Conservation (phyloP, 2,797 vertebrate species). For the Pogonophryne albipinna region DNA sequence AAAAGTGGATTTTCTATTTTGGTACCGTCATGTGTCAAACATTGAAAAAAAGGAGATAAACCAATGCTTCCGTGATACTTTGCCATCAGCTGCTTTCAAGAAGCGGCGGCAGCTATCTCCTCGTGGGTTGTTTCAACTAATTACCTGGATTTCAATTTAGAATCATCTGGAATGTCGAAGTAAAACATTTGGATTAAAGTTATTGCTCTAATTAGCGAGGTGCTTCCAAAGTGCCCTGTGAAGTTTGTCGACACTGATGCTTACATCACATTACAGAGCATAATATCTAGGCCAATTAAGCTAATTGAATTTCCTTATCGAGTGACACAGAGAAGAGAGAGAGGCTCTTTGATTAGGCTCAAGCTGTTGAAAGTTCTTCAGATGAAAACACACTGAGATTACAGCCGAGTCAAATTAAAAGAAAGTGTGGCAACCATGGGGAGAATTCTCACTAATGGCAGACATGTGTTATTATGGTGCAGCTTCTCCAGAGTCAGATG, state of each 20-base stretch:
- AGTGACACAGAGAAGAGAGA: slow-evolving; percentile 68
- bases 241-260: slow-evolving; percentile 80
- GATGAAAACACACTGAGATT: slow-evolving; percentile 72
- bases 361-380: slow-evolving; percentile 79
- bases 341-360: slow-evolving; percentile 79
- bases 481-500: slow-evolving; percentile 40
- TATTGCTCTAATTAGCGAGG: slow-evolving; percentile 79
- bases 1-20: slow-evolving; percentile 33
- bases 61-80: slow-evolving; percentile 24
- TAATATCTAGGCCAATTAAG: slow-evolving; percentile 84
- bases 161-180: slow-evolving; percentile 68
- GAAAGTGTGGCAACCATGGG: slow-evolving; percentile 53
- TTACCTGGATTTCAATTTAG: slow-evolving; percentile 76
- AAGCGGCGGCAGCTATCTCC: slow-evolving; percentile 16
- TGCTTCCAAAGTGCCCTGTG: slow-evolving; percentile 76
- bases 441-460: slow-evolving; percentile 48
- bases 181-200: slow-evolving; percentile 80
- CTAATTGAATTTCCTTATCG: slow-evolving; percentile 85
- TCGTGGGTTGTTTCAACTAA: slow-evolving; percentile 58
- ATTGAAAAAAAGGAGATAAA: slow-evolving; percentile 32
- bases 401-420: slow-evolving; percentile 69
- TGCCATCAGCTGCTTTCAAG: slow-evolving; percentile 43
- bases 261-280: slow-evolving; percentile 76
- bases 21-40: slow-evolving; percentile 46
- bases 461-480: slow-evolving; percentile 50